Conservation (phyloP, 2,113 vertebrate genomes). For the Plecturocebus donacophilus region DNA sequence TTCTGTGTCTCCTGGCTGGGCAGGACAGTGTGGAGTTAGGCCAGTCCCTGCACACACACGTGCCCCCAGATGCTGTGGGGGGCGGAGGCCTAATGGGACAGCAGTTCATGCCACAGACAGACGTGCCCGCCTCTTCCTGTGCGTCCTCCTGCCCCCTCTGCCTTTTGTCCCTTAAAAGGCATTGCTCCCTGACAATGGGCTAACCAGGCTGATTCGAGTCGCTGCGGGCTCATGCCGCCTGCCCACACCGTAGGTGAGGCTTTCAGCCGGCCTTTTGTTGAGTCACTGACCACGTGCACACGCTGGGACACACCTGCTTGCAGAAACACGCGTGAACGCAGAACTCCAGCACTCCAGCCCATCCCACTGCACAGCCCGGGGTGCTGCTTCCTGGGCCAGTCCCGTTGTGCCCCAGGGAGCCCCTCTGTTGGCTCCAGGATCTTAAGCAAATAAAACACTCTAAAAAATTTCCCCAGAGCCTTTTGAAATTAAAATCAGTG, state of each 20-base stretch:
- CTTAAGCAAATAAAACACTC: constrained; percentile 75
- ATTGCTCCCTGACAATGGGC: constrained; percentile 8
- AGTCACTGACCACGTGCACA: not conserved
- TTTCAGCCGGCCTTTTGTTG: constrained; percentile 60
- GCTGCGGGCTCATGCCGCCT: not conserved
- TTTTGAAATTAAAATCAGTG: constrained; percentile 76
- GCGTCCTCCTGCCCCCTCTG: not conserved
- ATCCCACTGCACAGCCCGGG: fast-evolving
- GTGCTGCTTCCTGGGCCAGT: not conserved
- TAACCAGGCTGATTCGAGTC: not conserved
- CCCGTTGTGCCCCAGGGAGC: not conserved
- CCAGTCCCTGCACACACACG: not conserved
- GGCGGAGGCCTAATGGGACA: not conserved
- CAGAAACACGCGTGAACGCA: not conserved
- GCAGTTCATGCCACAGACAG: fast-evolving
- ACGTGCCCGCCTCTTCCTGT: not conserved
- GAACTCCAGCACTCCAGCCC: not conserved
- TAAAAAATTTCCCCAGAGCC: constrained; percentile 58
- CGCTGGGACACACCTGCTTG: constrained; percentile 58
- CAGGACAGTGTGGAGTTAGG: constrained; percentile 39
- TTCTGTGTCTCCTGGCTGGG: constrained; percentile 23
- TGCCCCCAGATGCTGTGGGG: not conserved
- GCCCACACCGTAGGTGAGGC: constrained; percentile 45
- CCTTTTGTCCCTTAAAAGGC: constrained; percentile 30
- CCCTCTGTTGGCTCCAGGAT: constrained; percentile 8